phyloP scores from a whole-genome alignment of 2,888 invertebrate genomes.

The Andrena trimmerana region DNA sequence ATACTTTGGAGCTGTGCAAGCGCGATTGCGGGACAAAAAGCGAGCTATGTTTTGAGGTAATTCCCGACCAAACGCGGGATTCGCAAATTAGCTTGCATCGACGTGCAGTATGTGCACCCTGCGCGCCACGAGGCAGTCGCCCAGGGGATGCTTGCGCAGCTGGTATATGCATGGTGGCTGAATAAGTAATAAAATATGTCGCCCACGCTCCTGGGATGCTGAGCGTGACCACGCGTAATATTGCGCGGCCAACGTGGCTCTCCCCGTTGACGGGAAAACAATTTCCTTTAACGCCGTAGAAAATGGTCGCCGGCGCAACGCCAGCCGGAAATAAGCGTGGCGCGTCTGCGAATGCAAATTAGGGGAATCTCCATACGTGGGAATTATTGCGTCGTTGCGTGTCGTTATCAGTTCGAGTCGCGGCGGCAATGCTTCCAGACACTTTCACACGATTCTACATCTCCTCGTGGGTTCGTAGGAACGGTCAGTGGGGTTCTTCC shows the following conservation, averaged over 20 bases:
- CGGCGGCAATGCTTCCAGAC: neutral
- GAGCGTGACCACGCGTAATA: constrained; percentile 66
- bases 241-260: constrained; percentile 33
- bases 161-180: constrained; percentile 45
- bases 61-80: constrained; percentile 28
- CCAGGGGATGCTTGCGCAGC: constrained; percentile 39
- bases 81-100: constrained; percentile 45
- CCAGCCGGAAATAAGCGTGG: constrained; percentile 19
- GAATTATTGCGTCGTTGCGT: constrained; percentile 20
- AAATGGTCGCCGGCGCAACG: constrained; percentile 24
- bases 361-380: constrained; percentile 25
- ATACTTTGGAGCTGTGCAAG: too few relatives aligned
- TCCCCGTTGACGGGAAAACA: constrained; percentile 61
- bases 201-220: constrained; percentile 57
- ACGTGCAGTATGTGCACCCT: constrained; percentile 16
- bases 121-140: constrained; percentile 5
- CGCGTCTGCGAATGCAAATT: constrained; percentile 22
- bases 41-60: constrained; percentile 11
- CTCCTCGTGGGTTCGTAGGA: neutral
- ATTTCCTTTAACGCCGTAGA: constrained; percentile 61
- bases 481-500: neutral
- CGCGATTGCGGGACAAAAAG: neutral
- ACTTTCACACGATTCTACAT: too few relatives aligned
- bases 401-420: neutral
- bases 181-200: constrained; percentile 73